Evolutionary conservation across 1,140 invertebrate species (phyloP).

Genomic region (Cydia amplana): DNA sequence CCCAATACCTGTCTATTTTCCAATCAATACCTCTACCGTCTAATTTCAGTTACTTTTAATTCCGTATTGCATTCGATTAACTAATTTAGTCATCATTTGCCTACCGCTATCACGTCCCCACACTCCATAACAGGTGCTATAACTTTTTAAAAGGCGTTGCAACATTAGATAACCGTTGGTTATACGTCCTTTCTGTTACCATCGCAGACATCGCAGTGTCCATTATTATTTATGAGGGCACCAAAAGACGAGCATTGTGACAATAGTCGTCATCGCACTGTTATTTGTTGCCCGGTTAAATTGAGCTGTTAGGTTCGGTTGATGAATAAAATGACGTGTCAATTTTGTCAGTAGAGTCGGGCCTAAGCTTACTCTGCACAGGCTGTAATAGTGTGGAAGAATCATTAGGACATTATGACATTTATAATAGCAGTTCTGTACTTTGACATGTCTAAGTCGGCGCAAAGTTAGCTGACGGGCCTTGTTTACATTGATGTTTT

Average conservation of each 20-base stretch:
- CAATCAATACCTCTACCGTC: not conserved
- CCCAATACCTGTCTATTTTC: too few species aligned
- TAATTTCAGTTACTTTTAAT: not conserved
- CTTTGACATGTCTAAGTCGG: too few species aligned
- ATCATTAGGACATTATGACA: too few species aligned
- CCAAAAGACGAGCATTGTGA: slow-evolving; percentile 13
- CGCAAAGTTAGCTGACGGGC: too few species aligned
- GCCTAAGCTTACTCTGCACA: too few species aligned
- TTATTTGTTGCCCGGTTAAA: not conserved
- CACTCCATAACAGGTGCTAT: not conserved
- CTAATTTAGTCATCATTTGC: slow-evolving; percentile 14
- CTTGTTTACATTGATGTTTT: too few species aligned
- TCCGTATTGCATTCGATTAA: not conserved
- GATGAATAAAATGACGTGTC: not conserved
- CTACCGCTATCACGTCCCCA: slow-evolving; percentile 13
- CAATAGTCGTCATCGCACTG: not conserved
- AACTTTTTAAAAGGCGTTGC: not conserved
- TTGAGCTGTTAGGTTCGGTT: not conserved
- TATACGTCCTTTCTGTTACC: not conserved
- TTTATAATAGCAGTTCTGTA: too few species aligned
- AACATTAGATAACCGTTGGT: not conserved
- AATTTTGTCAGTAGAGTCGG: too few species aligned
- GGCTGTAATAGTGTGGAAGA: too few species aligned
- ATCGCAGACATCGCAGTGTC: not conserved
- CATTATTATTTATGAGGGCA: slow-evolving; percentile 28